Percentiles rank a stretch among this genome's conserved stretches.
These are phyloP conservation scores for Athene cunicularia DNA, from an alignment of 2,113 vertebrate species.

Conservation along the genomic window DNA sequence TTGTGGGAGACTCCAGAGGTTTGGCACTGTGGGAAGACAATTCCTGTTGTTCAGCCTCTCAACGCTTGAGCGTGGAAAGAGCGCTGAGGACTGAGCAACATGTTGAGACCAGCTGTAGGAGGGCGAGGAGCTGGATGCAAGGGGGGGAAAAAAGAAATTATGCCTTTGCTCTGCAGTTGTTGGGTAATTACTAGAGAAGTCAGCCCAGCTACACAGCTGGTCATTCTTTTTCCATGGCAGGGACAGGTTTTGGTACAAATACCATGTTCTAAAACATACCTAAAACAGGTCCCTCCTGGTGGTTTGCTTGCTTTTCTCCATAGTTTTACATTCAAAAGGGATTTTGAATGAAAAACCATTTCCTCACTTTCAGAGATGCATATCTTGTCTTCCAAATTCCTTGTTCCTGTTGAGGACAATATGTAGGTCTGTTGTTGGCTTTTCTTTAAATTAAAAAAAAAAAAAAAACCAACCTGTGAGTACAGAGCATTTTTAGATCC, in stretches of 20 bases:
- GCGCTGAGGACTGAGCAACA: fast-evolving
- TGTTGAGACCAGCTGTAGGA: not conserved
- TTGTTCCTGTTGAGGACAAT: not conserved
- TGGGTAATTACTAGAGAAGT: not conserved
- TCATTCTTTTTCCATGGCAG: not conserved
- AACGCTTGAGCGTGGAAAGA: fast-evolving
- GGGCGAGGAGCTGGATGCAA: not conserved
- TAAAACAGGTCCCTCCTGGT: fast-evolving
- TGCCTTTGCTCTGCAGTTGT: not conserved
- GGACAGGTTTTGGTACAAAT: not conserved
- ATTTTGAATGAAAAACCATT: not conserved
- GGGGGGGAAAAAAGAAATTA: fast-evolving
- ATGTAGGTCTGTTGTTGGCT: not conserved
- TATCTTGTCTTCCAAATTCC: not conserved
- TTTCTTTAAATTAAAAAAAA: not conserved
- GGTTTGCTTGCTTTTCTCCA: not conserved
- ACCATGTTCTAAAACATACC: not conserved
- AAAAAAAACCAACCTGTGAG: not conserved
- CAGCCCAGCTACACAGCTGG: not conserved
- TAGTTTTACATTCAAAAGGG: not conserved
- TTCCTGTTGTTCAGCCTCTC: not conserved
- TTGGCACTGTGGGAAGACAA: not conserved
- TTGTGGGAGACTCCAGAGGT: fast-evolving
- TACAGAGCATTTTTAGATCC: not conserved
- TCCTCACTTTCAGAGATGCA: not conserved